Evolutionary conservation across 2,888 invertebrate species (phyloP).

Genomic region (Myopa tessellatipennis): DNA sequence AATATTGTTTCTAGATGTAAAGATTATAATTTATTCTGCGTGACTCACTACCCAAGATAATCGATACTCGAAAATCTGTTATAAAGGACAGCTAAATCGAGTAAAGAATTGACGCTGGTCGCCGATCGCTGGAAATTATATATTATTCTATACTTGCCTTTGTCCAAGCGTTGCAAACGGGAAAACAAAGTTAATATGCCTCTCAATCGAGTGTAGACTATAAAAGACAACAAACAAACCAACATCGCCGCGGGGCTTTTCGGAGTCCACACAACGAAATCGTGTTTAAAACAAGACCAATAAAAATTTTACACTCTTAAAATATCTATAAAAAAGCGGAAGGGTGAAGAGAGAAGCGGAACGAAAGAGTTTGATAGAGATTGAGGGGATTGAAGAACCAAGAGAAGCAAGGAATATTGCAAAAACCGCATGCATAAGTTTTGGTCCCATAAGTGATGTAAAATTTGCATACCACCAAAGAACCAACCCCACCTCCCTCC

Average conservation of each 20-base stretch:
- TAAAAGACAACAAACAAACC: background rate
- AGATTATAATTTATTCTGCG: background rate
- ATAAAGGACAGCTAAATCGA: no score
- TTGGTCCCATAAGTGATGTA: conserved; percentile 12
- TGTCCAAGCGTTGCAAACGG: background rate
- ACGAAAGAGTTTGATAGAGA: no score
- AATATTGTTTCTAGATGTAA: no score
- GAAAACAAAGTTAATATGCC: background rate
- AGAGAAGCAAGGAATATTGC: background rate
- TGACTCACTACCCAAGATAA: background rate
- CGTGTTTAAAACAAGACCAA: conserved; percentile 17
- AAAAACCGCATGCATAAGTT: conserved; percentile 16
- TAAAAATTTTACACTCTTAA: conserved; percentile 26
- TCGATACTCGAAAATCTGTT: no score
- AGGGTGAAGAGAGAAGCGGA: no score
- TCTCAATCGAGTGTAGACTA: background rate
- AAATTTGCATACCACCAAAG: conserved; percentile 38
- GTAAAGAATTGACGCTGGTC: no score
- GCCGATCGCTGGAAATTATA: no score
- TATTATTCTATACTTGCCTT: no score
- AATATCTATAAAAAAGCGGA: background rate
- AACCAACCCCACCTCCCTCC: background rate
- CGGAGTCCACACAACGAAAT: background rate
- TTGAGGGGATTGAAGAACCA: background rate
- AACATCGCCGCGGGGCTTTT: background rate